These are phyloP conservation scores for Lynx canadensis DNA, from an alignment of 2,113 vertebrate species.

Conservation along the genomic window DNA sequence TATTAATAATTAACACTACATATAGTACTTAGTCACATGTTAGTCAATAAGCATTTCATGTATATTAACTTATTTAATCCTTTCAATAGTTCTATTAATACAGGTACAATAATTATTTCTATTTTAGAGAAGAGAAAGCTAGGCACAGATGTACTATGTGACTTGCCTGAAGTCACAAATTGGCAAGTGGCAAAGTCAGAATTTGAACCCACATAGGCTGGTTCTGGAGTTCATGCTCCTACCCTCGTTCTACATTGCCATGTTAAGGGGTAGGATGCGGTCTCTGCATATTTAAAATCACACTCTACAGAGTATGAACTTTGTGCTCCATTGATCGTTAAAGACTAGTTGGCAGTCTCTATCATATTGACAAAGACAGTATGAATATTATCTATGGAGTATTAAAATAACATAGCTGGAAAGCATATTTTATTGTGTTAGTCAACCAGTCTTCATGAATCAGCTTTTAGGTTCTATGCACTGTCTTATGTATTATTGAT, in stretches of 20 bases:
- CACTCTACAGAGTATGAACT: background rate
- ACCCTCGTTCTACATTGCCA: background rate
- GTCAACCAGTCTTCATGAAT: background rate
- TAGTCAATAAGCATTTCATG: background rate
- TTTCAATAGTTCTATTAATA: background rate
- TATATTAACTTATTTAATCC: background rate
- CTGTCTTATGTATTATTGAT: background rate
- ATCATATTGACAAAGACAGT: background rate
- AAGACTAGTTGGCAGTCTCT: background rate
- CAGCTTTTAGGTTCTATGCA: background rate
- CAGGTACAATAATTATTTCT: background rate
- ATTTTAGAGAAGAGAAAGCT: slow-evolving; percentile 2
- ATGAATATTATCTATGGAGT: background rate
- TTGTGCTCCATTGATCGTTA: background rate
- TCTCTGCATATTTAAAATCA: background rate
- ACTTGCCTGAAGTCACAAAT: background rate
- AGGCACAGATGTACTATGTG: background rate
- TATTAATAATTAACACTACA: background rate
- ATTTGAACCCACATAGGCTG: background rate
- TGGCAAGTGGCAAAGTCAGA: background rate
- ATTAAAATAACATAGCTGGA: background rate
- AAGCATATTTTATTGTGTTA: background rate
- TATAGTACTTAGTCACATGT: background rate
- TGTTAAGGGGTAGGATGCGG: background rate
- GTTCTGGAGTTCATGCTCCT: background rate